These are phyloP conservation scores for Phyllostomus hastatus DNA, from an alignment of 2,113 vertebrate genomes.

Conservation along the genomic window DNA sequence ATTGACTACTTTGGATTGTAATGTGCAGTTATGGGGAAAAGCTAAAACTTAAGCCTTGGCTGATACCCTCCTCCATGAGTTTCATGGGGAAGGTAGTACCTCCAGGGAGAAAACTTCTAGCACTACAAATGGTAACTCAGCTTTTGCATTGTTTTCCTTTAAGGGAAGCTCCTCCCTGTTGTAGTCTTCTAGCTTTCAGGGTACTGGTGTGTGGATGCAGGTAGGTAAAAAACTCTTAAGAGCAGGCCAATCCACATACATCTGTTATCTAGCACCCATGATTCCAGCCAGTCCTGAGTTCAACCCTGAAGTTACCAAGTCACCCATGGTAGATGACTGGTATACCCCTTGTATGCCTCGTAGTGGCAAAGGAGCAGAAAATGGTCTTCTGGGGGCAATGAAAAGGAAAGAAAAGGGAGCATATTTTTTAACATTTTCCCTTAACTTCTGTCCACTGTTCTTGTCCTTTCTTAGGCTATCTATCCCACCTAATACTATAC, in stretches of 20 bases:
- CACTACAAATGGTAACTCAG: not conserved
- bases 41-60: conserved; percentile 26
- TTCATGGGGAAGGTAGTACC: not conserved
- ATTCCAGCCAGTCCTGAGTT: not conserved
- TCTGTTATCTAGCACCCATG: not conserved
- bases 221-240: not conserved
- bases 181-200: not conserved
- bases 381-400: not conserved
- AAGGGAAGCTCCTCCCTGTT: not conserved
- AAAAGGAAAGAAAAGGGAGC: not conserved
- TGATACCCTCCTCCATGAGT: not conserved
- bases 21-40: not conserved
- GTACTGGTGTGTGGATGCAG: not conserved
- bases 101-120: not conserved
- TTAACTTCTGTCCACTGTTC: not conserved
- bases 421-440: not conserved
- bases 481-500: not conserved
- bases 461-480: not conserved
- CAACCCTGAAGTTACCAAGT: not conserved
- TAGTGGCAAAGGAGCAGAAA: not conserved
- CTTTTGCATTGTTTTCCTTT: not conserved
- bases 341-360: not conserved
- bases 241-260: not conserved
- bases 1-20: not conserved
- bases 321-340: not conserved